Conservation (phyloP, 2,113 vertebrate species). For the Talpa occidentalis region DNA sequence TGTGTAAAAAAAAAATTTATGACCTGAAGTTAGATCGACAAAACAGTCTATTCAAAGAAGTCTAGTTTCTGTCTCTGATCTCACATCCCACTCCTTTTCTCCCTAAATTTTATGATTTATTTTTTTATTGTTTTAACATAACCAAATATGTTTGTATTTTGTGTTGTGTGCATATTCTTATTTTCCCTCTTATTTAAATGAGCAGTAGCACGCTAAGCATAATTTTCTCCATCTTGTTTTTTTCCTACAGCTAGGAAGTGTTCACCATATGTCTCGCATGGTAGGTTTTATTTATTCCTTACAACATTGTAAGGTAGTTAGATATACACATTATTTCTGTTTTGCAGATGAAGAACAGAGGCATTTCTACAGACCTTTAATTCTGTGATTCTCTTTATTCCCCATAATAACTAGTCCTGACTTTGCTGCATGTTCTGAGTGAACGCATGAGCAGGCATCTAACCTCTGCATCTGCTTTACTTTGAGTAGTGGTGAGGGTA, state of each 20-base stretch:
- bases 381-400: neutral
- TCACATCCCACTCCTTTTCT: neutral
- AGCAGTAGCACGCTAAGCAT: neutral
- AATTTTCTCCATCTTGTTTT: neutral
- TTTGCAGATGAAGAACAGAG: neutral
- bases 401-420: neutral
- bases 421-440: neutral
- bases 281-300: neutral
- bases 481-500: neutral
- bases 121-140: slow-evolving; percentile 6
- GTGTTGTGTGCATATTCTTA: neutral
- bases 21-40: slow-evolving; percentile 7
- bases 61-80: slow-evolving; percentile 28
- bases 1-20: slow-evolving; percentile 16
- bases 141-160: neutral
- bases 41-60: neutral
- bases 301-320: neutral
- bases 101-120: slow-evolving; percentile 16
- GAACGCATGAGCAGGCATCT: neutral
- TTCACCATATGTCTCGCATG: neutral
- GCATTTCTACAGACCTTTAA: neutral
- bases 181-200: neutral
- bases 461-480: neutral
- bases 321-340: neutral
- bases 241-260: neutral